These are phyloP conservation scores for Cardiocondyla obscurior DNA, from an alignment of 1,140 invertebrate genomes.

Conservation along the genomic window DNA sequence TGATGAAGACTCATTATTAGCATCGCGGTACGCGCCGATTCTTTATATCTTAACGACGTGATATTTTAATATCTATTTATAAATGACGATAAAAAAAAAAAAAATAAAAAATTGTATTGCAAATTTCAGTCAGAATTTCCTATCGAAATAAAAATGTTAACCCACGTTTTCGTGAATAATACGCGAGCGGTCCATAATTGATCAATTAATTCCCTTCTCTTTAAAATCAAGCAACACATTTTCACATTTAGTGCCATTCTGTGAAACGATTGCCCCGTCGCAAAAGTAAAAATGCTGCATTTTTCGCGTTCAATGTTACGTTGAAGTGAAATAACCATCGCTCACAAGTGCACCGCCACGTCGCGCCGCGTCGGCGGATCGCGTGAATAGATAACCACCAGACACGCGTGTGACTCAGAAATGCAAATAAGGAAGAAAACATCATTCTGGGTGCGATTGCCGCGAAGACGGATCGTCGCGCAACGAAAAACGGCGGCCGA, in stretches of 20 bases:
- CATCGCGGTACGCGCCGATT: neutral
- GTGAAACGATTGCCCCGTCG: neutral
- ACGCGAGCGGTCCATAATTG: too few species aligned
- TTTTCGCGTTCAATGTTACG: neutral
- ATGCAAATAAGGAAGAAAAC: conserved; percentile 53
- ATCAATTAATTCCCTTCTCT: too few species aligned
- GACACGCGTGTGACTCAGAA: conserved; percentile 49
- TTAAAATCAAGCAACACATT: too few species aligned
- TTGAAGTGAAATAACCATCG: conserved; percentile 10
- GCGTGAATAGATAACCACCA: conserved; percentile 40
- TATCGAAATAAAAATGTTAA: too few species aligned
- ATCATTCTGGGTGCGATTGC: neutral
- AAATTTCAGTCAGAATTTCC: too few species aligned
- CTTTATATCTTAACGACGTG: too few species aligned
- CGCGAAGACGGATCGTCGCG: neutral
- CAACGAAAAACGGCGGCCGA: conserved; percentile 8
- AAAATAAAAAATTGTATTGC: too few species aligned
- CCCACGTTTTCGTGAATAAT: too few species aligned
- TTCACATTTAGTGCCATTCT: too few species aligned
- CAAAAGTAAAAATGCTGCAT: neutral
- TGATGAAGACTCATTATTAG: neutral
- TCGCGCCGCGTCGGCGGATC: neutral
- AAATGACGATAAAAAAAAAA: too few species aligned
- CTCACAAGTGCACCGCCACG: neutral
- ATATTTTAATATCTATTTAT: too few species aligned